Evolutionary conservation across 2,113 vertebrate genomes (phyloP).

Genomic region (Hippoglossus stenolepis): DNA sequence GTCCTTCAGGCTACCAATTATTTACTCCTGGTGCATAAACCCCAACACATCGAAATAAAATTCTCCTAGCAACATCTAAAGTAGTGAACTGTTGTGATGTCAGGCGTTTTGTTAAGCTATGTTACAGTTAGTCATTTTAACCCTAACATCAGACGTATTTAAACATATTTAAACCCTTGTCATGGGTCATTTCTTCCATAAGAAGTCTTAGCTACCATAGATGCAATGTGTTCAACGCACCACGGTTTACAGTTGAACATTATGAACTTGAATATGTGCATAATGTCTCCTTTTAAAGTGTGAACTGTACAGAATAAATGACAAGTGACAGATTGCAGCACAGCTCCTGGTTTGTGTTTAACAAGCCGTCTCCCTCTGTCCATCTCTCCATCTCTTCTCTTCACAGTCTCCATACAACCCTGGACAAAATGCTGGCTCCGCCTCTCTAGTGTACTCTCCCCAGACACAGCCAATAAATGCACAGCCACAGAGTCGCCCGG

Average conservation of each 20-base stretch:
- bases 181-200: neutral
- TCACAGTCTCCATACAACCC: slow-evolving; percentile 92
- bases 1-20: neutral
- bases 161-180: neutral
- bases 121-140: no score
- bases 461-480: slow-evolving; percentile 96
- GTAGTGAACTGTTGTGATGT: no score
- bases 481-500: slow-evolving; percentile 95
- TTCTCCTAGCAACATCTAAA: neutral
- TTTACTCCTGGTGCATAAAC: neutral
- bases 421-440: slow-evolving; percentile 94
- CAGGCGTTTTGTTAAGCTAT: no score
- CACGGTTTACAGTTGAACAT: no score
- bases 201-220: neutral
- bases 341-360: slow-evolving; percentile 1
- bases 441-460: slow-evolving; percentile 92
- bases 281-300: no score
- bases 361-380: slow-evolving; percentile 4
- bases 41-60: no score
- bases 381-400: neutral
- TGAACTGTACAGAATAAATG: no score
- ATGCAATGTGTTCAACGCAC: no score
- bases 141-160: neutral
- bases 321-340: slow-evolving; percentile 1
- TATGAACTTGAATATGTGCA: no score